Base-by-base conservation (phyloP, 2,797 vertebrate species). In the Sus cebifrons region DNA sequence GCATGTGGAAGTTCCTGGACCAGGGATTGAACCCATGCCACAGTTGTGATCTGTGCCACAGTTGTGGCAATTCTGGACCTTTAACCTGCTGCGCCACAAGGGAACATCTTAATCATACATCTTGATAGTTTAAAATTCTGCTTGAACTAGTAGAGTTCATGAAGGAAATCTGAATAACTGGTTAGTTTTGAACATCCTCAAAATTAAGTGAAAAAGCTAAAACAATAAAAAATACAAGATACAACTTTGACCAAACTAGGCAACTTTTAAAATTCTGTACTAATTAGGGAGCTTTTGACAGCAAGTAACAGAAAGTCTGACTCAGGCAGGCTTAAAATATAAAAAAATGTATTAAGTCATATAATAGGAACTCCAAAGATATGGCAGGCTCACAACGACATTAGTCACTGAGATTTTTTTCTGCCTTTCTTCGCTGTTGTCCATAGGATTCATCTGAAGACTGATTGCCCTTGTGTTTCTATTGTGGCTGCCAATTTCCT, bases 251-350 rank as follows among this genome's bases (percentile, higher is more conserved):
- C 65, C 84, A 75, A 89, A 85, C 32, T 44, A 79, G 73, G 67
- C 49, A 85, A 71, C 27, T 68, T 54, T 60, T 94, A 84, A 79
- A 79, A 68, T 95, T 85, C 73, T 70, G 11, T 68, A 75, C 32
- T 68, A 84, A 88, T 73, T 64, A 70, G 58, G 23, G 88, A 84
- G 32, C 44, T 74, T 89, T 89, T 56, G 52, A 54, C 75, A 18
- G 29, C 65, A 73, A 83, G 83, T 60, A 74, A 78, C 27, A 68
- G 71, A 56, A 44, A 65, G 62, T 81, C 73, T 88, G 91, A 91
- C 84, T 94, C 60, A 64, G 52, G 44, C 36, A 79, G 58, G 40
- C 73, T 84, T 87, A 32, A 82, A 85, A 70, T 83, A 77, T 65
- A 71, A 71, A 82, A 52, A 85, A 73, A 54, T n/a, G 18, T 29